phyloP scores from a whole-genome alignment of 1,140 invertebrate species.

The Eupristina koningsbergeri region DNA sequence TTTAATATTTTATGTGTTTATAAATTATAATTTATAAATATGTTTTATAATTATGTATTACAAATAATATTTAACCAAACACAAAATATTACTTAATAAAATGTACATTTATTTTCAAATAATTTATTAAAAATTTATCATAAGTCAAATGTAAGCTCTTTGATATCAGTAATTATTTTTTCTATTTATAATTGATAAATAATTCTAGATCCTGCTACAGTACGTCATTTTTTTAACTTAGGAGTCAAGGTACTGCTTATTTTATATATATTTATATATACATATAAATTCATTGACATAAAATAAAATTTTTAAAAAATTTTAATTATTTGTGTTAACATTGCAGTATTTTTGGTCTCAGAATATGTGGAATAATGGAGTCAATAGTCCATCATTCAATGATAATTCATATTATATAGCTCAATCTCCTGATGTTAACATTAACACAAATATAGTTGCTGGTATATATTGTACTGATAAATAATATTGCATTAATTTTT shows the following conservation, averaged over 20 bases:
- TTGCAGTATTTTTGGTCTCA: slow-evolving; percentile 44
- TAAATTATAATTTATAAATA: neutral
- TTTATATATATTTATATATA: too few species aligned
- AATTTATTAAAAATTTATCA: neutral
- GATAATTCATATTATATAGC: slow-evolving; percentile 44
- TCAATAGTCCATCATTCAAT: slow-evolving; percentile 14
- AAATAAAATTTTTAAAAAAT: neutral
- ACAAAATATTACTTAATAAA: neutral
- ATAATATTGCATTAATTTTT: too few species aligned
- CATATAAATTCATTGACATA: neutral
- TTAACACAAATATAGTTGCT: slow-evolving; percentile 34
- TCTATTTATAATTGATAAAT: slow-evolving; percentile 39
- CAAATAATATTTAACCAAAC: neutral
- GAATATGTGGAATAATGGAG: slow-evolving; percentile 46
- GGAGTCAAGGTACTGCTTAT: slow-evolving; percentile 73
- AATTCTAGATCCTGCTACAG: slow-evolving; percentile 75
- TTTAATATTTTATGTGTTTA: neutral
- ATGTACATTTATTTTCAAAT: neutral
- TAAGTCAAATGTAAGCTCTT: neutral
- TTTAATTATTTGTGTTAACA: slow-evolving; percentile 37
- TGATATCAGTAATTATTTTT: slow-evolving; percentile 12
- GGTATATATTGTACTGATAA: slow-evolving; percentile 33
- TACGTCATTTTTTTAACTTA: slow-evolving; percentile 80
- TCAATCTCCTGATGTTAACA: slow-evolving; percentile 16
- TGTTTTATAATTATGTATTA: neutral